phyloP scores from a whole-genome alignment of 2,888 invertebrate species.

The Syritta pipiens region DNA sequence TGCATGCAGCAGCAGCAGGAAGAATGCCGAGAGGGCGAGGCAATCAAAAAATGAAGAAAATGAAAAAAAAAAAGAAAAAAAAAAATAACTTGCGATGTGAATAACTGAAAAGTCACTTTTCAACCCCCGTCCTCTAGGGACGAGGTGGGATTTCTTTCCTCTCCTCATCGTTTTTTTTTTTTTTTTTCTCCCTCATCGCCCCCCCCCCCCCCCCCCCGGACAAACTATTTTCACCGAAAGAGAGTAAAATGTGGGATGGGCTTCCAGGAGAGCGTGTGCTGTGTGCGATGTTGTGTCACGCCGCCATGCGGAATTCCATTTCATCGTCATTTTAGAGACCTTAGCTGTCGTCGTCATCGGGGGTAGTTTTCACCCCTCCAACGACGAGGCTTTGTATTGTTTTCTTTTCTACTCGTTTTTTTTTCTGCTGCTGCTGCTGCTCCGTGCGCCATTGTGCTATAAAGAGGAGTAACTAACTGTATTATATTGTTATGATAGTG shows the following conservation, averaged over 20 bases:
- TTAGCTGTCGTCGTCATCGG: neutral
- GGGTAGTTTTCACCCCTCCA: neutral
- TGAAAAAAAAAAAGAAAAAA: constrained; percentile 11
- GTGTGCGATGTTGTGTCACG: constrained; percentile 46
- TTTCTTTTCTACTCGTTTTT: constrained; percentile 43
- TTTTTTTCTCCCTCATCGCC: neutral
- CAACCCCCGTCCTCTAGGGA: neutral
- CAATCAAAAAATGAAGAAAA: constrained; percentile 61
- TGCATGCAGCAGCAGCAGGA: constrained; percentile 46
- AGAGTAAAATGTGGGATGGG: constrained; percentile 58
- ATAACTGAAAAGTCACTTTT: constrained; percentile 41
- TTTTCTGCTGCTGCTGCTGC: neutral
- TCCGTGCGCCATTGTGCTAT: constrained; percentile 53
- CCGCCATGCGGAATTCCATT: constrained; percentile 64
- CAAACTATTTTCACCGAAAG: constrained; percentile 40
- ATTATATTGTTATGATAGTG: constrained; percentile 64
- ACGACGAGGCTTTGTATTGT: constrained; percentile 34
- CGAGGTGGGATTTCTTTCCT: constrained; percentile 25
- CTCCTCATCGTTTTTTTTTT: constrained; percentile 5
- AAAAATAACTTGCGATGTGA: constrained; percentile 3
- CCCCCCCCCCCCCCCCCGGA: constrained; percentile 3
- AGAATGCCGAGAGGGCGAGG: constrained; percentile 62
- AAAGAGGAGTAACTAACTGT: constrained; percentile 64
- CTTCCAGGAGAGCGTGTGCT: constrained; percentile 47
- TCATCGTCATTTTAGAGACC: constrained; percentile 55